phyloP scores from a whole-genome alignment of 2,888 invertebrate species.

The Campoletis raptor region DNA sequence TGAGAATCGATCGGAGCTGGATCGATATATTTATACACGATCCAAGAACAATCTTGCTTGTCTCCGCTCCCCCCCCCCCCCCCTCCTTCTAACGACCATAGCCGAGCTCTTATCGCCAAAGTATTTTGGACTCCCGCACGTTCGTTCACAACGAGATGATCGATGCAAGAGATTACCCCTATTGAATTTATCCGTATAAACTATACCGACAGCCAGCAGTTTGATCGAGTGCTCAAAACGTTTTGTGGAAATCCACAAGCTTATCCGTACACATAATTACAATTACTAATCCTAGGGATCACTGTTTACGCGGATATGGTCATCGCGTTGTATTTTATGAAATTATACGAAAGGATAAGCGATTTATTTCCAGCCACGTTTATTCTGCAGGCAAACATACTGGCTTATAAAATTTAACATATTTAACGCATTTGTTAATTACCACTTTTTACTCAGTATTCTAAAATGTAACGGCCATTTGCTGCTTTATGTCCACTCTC shows the following conservation, averaged over 20 bases:
- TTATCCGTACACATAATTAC: constrained; percentile 31
- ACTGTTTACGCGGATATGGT: neutral
- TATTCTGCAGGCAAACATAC: neutral
- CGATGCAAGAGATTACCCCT: constrained; percentile 51
- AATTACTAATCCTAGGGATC: constrained; percentile 8
- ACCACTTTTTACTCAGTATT: neutral
- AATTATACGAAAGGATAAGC: neutral
- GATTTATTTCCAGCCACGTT: neutral
- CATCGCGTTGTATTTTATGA: neutral
- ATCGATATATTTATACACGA: constrained; percentile 5
- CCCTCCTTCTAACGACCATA: neutral
- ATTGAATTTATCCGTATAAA: constrained; percentile 56
- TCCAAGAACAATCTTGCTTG: constrained; percentile 25
- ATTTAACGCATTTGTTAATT: neutral
- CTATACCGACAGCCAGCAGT: constrained; percentile 3
- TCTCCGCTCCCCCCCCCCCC: neutral
- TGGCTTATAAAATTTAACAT: neutral
- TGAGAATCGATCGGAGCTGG: neutral
- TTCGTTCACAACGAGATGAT: constrained; percentile 17
- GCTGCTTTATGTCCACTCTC: neutral
- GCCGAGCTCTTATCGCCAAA: constrained; percentile 15
- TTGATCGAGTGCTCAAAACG: constrained; percentile 45
- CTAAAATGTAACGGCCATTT: neutral
- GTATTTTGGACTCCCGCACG: neutral
- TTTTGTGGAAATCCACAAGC: constrained; percentile 40